phyloP scores from a whole-genome alignment of 2,888 invertebrate genomes.

The Aphrophora alni region DNA sequence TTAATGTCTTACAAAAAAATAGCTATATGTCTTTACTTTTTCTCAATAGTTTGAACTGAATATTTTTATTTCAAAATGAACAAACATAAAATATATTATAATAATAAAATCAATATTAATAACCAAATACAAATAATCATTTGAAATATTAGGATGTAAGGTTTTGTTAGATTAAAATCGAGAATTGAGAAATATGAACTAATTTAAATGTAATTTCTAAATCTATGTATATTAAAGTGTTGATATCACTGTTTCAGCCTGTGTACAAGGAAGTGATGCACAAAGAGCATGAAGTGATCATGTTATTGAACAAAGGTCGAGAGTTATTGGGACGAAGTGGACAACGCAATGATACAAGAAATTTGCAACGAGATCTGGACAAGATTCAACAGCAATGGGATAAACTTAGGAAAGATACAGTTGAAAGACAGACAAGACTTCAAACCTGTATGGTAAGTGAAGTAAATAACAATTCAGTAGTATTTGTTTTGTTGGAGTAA shows the following conservation, averaged over 20 bases:
- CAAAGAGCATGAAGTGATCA: slow-evolving; percentile 91
- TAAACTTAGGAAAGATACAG: slow-evolving; percentile 84
- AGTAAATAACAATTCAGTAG: background rate
- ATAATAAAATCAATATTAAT: too few species aligned
- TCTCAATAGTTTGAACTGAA: too few species aligned
- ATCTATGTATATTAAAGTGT: too few species aligned
- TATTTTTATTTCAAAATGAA: too few species aligned
- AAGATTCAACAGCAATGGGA: slow-evolving; percentile 93
- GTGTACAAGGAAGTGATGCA: slow-evolving; percentile 87
- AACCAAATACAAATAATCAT: too few species aligned
- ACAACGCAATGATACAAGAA: slow-evolving; percentile 64
- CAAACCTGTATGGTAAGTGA: slow-evolving; percentile 77
- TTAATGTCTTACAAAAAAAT: too few species aligned
- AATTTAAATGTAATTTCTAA: too few species aligned
- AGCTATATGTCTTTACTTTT: too few species aligned
- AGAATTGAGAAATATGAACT: too few species aligned
- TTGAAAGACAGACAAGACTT: slow-evolving; percentile 83
- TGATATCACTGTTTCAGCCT: slow-evolving; percentile 60
- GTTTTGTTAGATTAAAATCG: too few species aligned
- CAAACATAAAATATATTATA: too few species aligned
- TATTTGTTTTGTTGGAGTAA: background rate
- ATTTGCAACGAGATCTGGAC: slow-evolving; percentile 80
- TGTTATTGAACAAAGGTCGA: slow-evolving; percentile 89
- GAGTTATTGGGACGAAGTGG: slow-evolving; percentile 65
- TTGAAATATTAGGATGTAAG: too few species aligned